Base-by-base conservation (phyloP, 1,140 invertebrate genomes). In the Dendroctonus valens region DNA sequence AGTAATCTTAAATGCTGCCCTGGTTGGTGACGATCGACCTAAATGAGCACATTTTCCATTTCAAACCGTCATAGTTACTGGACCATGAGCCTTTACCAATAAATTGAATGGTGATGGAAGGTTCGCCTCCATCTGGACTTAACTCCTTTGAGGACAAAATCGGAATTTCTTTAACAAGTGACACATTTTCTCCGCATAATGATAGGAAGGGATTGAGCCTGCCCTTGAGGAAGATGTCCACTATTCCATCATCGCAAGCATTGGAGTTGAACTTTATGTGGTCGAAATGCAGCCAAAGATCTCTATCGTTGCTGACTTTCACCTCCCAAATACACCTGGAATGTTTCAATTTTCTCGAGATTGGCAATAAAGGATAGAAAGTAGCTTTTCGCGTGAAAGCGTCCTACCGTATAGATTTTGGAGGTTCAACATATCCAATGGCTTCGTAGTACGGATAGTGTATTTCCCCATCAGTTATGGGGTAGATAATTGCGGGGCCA, bases 311-410 rank as follows among this genome's bases (percentile, higher is more conserved):
- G 65, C 89, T 90, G 4, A 93, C 90, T 62, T 87, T 84, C 38
- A 94, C 80, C 73, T 94, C 91, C 92, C 92, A 94, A 58, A 94
- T 91, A 75, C 92, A 95, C 70, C 91, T 89, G 46, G 40, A 61
- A 67, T 41, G 53, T 46, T 46, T 46, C 2, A 5, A 3, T 12
- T 11, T 4, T 12, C 14, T 51, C 9, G 15, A 46, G 4, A n/a
- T 40, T 1, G 8, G 11, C 7, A 3, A 51, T 55, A 55, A 44
- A 59, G 12, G 4, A 2, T 46, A 2, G 1, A 4, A 12, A 46
- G 12, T 11, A 12, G 12, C 8, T 46, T 11, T 46, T 11, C 2
- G 44, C 12, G 44, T 46, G 12, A 26, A 26, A 1, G 26, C 3
- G 15, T 60, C 9, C 39, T 65, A 94, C 70, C 91, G 89, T 54